A percentile compares a stretch with the other conserved stretches of the same genome.
Evolutionary conservation across 2,888 invertebrate genomes (phyloP).

Genomic region (Glaucopsyche alexis): DNA sequence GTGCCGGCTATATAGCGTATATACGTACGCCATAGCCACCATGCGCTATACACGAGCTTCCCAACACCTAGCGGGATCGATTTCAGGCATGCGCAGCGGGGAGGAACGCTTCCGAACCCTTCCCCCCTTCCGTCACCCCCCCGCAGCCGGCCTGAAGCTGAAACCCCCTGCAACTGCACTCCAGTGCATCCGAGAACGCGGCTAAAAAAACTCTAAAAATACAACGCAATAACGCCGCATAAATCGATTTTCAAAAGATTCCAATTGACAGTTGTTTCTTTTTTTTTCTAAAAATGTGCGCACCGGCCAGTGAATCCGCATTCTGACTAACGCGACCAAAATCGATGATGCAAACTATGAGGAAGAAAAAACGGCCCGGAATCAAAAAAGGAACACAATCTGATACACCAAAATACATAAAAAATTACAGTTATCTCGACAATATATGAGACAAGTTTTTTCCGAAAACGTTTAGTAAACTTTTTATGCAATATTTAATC

Average conservation of each 20-base stretch:
- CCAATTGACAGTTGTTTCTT: conserved; percentile 33
- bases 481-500: conserved; percentile 66
- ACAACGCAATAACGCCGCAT: conserved; percentile 46
- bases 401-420: conserved; percentile 43
- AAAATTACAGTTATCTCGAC: conserved; percentile 57
- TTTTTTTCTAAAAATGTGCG: conserved; percentile 41
- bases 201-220: conserved; percentile 53
- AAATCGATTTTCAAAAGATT: conserved; percentile 38
- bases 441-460: conserved; percentile 55
- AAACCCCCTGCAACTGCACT: conserved; percentile 72
- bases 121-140: conserved; percentile 46
- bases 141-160: conserved; percentile 47
- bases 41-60: conserved; percentile 47
- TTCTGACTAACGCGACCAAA: conserved; percentile 37
- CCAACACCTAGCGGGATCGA: conserved; percentile 74
- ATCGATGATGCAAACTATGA: conserved; percentile 65
- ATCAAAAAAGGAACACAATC: conserved; percentile 41
- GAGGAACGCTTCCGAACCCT: conserved; percentile 53
- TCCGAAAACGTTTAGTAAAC: conserved; percentile 53
- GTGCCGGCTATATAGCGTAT: conserved; percentile 47
- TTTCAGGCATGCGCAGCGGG: conserved; percentile 67
- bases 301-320: conserved; percentile 36
- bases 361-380: conserved; percentile 70
- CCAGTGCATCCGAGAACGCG: conserved; percentile 71
- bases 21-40: conserved; percentile 43